phyloP scores from a whole-genome alignment of 2,113 vertebrate genomes.

The Numida meleagris region DNA sequence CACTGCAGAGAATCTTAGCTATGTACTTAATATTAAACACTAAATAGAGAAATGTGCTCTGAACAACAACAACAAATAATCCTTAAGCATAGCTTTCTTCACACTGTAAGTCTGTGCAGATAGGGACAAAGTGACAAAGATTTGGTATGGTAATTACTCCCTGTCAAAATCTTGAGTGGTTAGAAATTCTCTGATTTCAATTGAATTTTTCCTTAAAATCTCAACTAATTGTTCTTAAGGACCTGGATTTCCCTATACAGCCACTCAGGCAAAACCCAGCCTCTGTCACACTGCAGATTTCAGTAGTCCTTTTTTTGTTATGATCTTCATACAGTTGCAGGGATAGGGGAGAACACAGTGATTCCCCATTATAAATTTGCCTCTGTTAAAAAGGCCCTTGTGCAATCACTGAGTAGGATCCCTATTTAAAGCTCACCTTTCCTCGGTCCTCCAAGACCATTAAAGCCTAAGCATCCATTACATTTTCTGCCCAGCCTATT shows the following conservation, averaged over 20 bases:
- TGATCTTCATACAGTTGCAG: background rate
- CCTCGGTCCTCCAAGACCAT: constrained; percentile 64
- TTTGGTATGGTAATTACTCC: background rate
- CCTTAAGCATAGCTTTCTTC: background rate
- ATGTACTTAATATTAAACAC: no score
- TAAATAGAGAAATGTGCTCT: background rate
- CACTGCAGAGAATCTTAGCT: no score
- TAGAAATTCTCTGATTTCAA: background rate
- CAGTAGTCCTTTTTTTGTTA: constrained; percentile 19
- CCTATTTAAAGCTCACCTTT: constrained; percentile 71
- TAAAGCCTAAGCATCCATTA: constrained; percentile 69
- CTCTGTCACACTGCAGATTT: background rate
- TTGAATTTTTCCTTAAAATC: background rate
- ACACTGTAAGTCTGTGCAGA: background rate
- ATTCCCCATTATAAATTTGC: constrained; percentile 7
- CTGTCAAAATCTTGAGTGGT: background rate
- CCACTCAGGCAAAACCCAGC: background rate
- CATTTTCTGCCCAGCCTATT: constrained; percentile 53
- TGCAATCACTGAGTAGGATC: background rate
- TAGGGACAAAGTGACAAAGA: background rate
- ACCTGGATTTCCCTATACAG: background rate
- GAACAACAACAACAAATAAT: background rate
- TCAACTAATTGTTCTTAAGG: background rate
- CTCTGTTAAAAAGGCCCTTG: constrained; percentile 38
- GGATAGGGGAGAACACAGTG: background rate